A percentile compares a stretch with the other conserved stretches of the same genome.
Conservation (phyloP, 2,113 vertebrate species). For the Gasterosteus aculeatus region DNA sequence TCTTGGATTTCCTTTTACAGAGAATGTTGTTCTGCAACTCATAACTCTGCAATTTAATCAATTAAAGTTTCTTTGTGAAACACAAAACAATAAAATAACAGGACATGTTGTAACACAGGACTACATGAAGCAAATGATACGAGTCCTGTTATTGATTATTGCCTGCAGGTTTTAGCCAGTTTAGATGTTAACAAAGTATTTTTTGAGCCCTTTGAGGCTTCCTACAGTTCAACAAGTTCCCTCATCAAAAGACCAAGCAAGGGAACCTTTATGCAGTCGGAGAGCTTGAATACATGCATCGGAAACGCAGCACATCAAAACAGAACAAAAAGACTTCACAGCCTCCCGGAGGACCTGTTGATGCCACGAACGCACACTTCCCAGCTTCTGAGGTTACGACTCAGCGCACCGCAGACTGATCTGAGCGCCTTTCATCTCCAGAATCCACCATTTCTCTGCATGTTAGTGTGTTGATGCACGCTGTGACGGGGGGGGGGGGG, state of each 20-base stretch:
- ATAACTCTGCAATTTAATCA: not conserved
- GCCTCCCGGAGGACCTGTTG: slow-evolving; percentile 61
- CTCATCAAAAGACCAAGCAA: slow-evolving; percentile 51
- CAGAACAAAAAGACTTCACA: slow-evolving; percentile 70
- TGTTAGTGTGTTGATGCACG: slow-evolving; percentile 58
- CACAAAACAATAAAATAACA: not conserved
- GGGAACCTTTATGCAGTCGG: slow-evolving; percentile 48
- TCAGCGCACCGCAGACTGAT: slow-evolving; percentile 61
- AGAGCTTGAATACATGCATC: slow-evolving; percentile 40
- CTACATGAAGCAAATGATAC: too few relatives aligned
- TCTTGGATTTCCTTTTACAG: not conserved
- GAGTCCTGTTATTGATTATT: not conserved
- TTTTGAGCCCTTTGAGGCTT: slow-evolving; percentile 36
- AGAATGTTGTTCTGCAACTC: not conserved
- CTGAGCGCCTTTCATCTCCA: slow-evolving; percentile 73
- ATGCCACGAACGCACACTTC: slow-evolving; percentile 56
- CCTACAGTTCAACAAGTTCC: slow-evolving; percentile 33
- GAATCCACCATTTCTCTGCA: slow-evolving; percentile 57
- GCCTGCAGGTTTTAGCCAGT: not conserved
- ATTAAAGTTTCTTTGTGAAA: not conserved
- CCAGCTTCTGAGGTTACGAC: slow-evolving; percentile 72
- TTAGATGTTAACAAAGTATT: slow-evolving; percentile 39
- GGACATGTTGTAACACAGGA: too few relatives aligned
- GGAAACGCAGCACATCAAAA: slow-evolving; percentile 57
- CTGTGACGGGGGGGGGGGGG: not conserved